Conservation (phyloP, 2,888 invertebrate species). For the Tachina fera region DNA sequence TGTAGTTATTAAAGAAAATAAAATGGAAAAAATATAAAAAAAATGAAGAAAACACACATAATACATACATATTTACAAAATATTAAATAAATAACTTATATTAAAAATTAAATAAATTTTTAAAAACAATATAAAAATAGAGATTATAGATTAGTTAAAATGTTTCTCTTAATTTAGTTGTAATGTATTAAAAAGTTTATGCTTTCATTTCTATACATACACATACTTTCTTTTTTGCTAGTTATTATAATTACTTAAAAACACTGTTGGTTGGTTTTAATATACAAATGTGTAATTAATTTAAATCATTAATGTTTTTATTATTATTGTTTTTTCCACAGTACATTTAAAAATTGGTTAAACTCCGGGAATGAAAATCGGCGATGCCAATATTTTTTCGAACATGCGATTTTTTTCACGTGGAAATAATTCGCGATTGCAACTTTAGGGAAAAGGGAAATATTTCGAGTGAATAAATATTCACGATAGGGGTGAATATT, state of each 20-base stretch:
- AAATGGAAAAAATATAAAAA: constrained; percentile 30
- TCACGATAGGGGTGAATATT: too few relatives aligned
- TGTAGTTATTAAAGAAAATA: constrained; percentile 57
- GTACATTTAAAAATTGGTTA: neutral
- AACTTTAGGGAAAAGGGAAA: too few relatives aligned
- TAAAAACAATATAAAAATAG: constrained; percentile 54
- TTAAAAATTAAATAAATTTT: constrained; percentile 61
- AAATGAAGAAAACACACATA: constrained; percentile 33
- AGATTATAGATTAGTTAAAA: constrained; percentile 74
- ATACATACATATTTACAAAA: constrained; percentile 45
- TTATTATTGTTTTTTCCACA: constrained; percentile 6
- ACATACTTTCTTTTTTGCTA: constrained; percentile 35
- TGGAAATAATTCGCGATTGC: too few relatives aligned
- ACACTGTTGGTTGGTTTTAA: constrained; percentile 70
- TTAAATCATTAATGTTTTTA: constrained; percentile 45
- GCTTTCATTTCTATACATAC: constrained; percentile 53
- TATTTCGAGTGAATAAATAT: too few relatives aligned
- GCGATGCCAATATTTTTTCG: too few relatives aligned
- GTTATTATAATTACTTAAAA: constrained; percentile 61
- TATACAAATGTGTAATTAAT: constrained; percentile 62
- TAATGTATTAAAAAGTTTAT: constrained; percentile 49
- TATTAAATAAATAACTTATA: constrained; percentile 55
- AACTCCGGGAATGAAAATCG: too few relatives aligned
- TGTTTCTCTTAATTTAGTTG: constrained; percentile 59
- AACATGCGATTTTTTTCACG: too few relatives aligned